Evolutionary conservation across 2,888 invertebrate species (phyloP).

Genomic region (Aspidiotus destructor): DNA sequence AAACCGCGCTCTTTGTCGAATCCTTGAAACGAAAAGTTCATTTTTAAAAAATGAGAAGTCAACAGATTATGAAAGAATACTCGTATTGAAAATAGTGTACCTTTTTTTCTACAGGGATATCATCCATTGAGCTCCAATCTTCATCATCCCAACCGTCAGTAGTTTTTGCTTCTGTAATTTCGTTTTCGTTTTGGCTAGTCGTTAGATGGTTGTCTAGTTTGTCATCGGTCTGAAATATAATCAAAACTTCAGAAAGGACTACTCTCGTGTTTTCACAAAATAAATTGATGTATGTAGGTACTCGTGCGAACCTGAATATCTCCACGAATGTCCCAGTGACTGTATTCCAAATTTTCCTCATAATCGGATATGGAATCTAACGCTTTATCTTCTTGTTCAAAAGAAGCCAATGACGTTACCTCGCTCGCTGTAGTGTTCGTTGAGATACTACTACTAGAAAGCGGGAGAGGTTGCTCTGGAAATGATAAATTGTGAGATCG

Average conservation of each 20-base stretch:
- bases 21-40: not conserved
- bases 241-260: not conserved
- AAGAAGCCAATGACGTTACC: conserved; percentile 78
- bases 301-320: conserved; percentile 8
- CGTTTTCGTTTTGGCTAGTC: not conserved
- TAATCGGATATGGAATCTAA: conserved; percentile 75
- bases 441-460: conserved; percentile 78
- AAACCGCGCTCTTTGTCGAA: not conserved
- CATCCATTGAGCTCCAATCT: conserved; percentile 56
- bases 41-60: not conserved
- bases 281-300: not conserved
- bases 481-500: too few relatives aligned
- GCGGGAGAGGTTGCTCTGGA: conserved; percentile 50
- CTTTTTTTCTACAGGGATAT: not conserved
- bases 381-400: conserved; percentile 59
- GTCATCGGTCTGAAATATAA: conserved; percentile 10
- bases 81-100: not conserved
- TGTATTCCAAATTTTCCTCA: conserved; percentile 79
- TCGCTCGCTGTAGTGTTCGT: conserved; percentile 67
- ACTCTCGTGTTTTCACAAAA: not conserved
- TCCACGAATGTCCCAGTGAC: conserved; percentile 67
- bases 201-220: conserved; percentile 3
- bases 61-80: not conserved
- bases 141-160: conserved; percentile 73
- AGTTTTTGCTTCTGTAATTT: conserved; percentile 11